Evolutionary conservation across 2,113 vertebrate genomes (phyloP).

Genomic region (Notarius quadriscutis): DNA sequence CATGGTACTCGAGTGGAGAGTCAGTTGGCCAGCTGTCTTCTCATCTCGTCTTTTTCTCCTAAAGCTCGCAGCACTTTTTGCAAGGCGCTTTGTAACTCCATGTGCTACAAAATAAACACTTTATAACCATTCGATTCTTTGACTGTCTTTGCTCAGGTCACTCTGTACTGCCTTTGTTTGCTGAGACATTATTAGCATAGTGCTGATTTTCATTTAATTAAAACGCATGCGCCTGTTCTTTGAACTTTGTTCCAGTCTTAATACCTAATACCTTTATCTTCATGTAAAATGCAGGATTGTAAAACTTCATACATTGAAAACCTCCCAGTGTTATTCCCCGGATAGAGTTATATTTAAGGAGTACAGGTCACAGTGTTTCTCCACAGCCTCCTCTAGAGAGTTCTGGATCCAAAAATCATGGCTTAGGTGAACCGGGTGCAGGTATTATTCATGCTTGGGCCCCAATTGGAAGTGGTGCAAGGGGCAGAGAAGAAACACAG

Average conservation of each 20-base stretch:
- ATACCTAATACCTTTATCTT: conserved; percentile 31
- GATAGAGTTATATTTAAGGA: conserved; percentile 54
- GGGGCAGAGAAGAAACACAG: conserved; percentile 11
- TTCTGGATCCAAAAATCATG: conserved; percentile 48
- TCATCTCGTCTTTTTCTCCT: conserved; percentile 4
- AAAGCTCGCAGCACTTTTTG: not conserved
- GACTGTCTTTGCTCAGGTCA: not conserved
- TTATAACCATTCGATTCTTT: not conserved
- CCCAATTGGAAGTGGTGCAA: conserved; percentile 4
- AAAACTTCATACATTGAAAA: conserved; percentile 45
- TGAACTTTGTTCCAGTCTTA: conserved; percentile 10
- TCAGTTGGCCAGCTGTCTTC: conserved; percentile 54
- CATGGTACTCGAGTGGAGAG: conserved; percentile 42
- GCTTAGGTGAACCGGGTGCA: conserved; percentile 49
- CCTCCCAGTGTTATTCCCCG: conserved; percentile 40
- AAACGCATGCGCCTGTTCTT: not conserved
- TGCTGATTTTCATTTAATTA: not conserved
- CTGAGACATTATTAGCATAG: not conserved
- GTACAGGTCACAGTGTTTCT: conserved; percentile 50
- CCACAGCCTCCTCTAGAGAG: conserved; percentile 36
- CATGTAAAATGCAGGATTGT: conserved; percentile 49
- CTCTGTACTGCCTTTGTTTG: conserved; percentile 1
- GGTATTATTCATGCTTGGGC: conserved; percentile 52
- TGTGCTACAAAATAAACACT: conserved; percentile 11
- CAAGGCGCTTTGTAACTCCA: not conserved